These are phyloP conservation scores for Andricus curvator DNA, from an alignment of 2,888 invertebrate genomes.

Conservation along the genomic window DNA sequence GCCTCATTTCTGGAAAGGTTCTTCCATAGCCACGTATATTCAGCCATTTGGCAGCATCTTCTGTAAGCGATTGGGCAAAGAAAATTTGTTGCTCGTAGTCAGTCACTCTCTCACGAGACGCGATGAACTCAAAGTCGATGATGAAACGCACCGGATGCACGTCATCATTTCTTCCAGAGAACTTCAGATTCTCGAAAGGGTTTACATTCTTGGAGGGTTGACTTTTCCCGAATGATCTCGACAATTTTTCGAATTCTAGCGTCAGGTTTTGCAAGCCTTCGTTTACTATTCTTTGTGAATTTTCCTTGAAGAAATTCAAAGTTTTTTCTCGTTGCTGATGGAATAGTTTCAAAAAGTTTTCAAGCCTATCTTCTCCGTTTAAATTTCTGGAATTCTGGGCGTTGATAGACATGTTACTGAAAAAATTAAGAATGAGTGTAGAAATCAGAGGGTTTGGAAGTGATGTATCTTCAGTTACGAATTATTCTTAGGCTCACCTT, in stretches of 20 bases:
- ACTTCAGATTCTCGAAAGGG: slow-evolving; percentile 10
- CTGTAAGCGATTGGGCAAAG: background rate
- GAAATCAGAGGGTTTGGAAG: background rate
- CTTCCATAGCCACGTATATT: background rate
- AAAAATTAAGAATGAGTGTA: background rate
- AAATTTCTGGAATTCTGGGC: background rate
- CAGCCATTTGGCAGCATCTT: slow-evolving; percentile 1
- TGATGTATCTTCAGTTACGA: background rate
- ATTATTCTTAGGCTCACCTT: background rate
- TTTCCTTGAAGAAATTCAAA: background rate
- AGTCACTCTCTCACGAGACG: background rate
- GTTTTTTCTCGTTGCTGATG: background rate
- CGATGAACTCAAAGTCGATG: slow-evolving; percentile 10
- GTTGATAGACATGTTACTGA: background rate
- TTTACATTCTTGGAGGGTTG: background rate
- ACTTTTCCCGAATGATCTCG: background rate
- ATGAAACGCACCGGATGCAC: slow-evolving; percentile 21
- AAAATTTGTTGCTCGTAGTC: slow-evolving; percentile 20
- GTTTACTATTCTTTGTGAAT: background rate
- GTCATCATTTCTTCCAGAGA: background rate
- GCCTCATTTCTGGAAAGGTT: slow-evolving; percentile 1
- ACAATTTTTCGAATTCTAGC: slow-evolving; percentile 3
- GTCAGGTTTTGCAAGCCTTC: background rate
- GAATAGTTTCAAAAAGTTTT: background rate
- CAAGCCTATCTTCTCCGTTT: background rate